phyloP scores from a whole-genome alignment of 2,888 invertebrate species.

The Sycophila texana region DNA sequence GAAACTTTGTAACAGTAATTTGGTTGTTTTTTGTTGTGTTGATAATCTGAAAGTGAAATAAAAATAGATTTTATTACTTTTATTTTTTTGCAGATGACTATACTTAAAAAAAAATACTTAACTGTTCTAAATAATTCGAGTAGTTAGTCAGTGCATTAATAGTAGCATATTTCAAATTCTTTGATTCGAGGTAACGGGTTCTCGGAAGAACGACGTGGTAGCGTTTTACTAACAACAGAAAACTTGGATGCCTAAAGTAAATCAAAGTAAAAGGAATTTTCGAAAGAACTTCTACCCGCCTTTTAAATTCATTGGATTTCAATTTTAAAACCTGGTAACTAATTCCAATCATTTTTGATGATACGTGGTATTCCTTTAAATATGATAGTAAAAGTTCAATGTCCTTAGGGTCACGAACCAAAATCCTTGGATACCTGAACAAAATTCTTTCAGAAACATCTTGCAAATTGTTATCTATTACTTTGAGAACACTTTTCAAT shows the following conservation, averaged over 20 bases:
- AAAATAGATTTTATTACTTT: not conserved
- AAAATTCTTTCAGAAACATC: constrained; percentile 77
- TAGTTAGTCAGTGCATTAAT: constrained; percentile 75
- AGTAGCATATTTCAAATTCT: constrained; percentile 76
- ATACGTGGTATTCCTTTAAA: constrained; percentile 77
- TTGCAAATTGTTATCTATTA: constrained; percentile 76
- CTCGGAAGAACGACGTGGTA: constrained; percentile 77
- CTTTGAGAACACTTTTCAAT: constrained; percentile 78
- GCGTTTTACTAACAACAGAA: constrained; percentile 77
- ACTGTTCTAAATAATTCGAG: constrained; percentile 74
- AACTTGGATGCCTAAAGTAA: constrained; percentile 79
- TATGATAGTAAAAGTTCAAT: constrained; percentile 78
- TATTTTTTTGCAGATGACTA: constrained; percentile 1
- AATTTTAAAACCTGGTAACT: constrained; percentile 80
- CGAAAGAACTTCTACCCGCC: constrained; percentile 79
- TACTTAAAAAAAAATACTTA: not conserved
- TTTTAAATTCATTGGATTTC: constrained; percentile 78
- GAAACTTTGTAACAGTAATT: constrained; percentile 49
- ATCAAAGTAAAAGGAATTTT: constrained; percentile 80
- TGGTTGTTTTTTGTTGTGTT: not conserved
- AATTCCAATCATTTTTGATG: constrained; percentile 77
- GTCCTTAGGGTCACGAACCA: constrained; percentile 79
- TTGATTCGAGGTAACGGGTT: constrained; percentile 77
- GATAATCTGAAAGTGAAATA: constrained; percentile 38
- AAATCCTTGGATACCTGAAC: constrained; percentile 79